Conservation (phyloP, 1,140 invertebrate species). For the Drosophila lini region DNA sequence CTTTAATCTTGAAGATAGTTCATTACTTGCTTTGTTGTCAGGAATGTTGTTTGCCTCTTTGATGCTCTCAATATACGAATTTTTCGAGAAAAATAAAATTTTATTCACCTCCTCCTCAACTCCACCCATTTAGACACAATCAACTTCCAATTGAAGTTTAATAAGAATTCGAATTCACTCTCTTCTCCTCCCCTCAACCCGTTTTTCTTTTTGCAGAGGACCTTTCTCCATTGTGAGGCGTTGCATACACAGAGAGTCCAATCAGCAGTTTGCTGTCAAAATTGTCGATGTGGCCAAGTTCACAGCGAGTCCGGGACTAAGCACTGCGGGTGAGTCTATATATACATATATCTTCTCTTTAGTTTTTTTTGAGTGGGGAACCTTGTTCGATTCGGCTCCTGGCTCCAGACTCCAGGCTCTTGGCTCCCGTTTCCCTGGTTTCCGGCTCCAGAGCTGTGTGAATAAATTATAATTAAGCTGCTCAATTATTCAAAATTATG, state of each 20-base stretch:
- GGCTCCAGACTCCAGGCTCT: not conserved
- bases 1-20: slow-evolving; percentile 4
- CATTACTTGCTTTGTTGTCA: slow-evolving; percentile 1
- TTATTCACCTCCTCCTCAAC: slow-evolving; percentile 13
- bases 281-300: slow-evolving; percentile 99
- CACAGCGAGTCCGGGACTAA: slow-evolving; percentile 97
- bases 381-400: slow-evolving; percentile 43
- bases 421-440: not conserved
- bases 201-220: slow-evolving; percentile 91
- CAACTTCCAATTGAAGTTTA: slow-evolving; percentile 48
- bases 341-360: not conserved
- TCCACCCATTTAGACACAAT: slow-evolving; percentile 31
- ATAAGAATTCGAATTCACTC: slow-evolving; percentile 17
- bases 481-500: slow-evolving; percentile 81
- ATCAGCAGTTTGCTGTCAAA: slow-evolving; percentile 98
- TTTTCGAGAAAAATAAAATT: slow-evolving; percentile 26
- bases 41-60: not conserved
- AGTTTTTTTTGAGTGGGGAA: slow-evolving; percentile 6
- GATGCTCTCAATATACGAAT: not conserved
- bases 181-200: not conserved
- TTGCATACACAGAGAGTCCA: slow-evolving; percentile 97
- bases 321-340: slow-evolving; percentile 92
- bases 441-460: slow-evolving; percentile 34
- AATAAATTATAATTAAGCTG: slow-evolving; percentile 83
- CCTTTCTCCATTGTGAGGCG: slow-evolving; percentile 98